These are phyloP conservation scores for Gambusia yucatana DNA, from an alignment of 2,797 vertebrate genomes.

Conservation along the genomic window DNA sequence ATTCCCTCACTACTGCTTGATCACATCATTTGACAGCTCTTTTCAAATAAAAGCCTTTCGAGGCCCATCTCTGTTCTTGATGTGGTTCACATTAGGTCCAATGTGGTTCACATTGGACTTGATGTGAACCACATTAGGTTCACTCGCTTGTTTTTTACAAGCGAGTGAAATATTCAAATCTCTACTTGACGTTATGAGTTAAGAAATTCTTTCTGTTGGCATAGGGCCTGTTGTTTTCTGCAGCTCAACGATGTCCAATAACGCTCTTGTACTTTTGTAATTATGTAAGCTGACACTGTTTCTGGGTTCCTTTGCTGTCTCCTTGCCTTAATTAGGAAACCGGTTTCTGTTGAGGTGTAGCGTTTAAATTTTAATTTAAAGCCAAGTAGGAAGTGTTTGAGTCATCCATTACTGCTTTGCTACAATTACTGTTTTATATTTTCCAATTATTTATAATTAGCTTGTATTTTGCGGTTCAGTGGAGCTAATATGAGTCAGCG, in stretches of 20 bases:
- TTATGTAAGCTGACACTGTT: constrained; percentile 54
- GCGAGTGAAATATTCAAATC: constrained; percentile 7
- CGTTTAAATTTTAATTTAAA: constrained; percentile 49
- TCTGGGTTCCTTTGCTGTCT: constrained; percentile 47
- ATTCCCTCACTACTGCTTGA: neutral
- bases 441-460: constrained; percentile 38
- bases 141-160: neutral
- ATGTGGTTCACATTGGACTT: neutral
- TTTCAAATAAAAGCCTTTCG: neutral
- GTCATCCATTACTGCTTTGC: constrained; percentile 44
- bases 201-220: constrained; percentile 33
- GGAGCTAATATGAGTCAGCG: constrained; percentile 4
- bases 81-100: neutral
- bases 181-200: neutral
- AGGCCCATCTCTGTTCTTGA: neutral
- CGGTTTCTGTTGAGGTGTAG: constrained; percentile 4
- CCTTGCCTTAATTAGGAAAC: constrained; percentile 32
- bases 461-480: constrained; percentile 11
- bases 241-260: constrained; percentile 51
- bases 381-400: constrained; percentile 37
- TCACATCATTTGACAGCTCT: neutral
- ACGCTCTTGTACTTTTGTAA: constrained; percentile 54
- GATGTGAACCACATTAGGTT: neutral
- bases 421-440: constrained; percentile 33
- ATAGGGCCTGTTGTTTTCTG: constrained; percentile 37